Percentiles rank a stretch among this genome's conserved stretches.
Evolutionary conservation across 2,797 vertebrate species (phyloP).

Genomic region (Rhyacichthys aspro): DNA sequence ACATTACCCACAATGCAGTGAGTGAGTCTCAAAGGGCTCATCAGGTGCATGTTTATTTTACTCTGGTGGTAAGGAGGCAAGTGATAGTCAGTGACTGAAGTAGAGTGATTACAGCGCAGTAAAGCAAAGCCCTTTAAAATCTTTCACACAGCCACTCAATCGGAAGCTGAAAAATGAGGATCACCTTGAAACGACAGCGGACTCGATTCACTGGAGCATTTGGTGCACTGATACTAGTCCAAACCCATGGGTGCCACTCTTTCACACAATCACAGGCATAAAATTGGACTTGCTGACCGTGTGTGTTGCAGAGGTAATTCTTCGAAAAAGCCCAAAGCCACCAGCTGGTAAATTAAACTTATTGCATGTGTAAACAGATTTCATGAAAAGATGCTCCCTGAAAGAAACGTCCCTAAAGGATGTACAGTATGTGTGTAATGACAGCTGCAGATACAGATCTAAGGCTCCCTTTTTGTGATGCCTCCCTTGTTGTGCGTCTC

Average conservation of each 20-base stretch:
- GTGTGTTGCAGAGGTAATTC: constrained; percentile 32
- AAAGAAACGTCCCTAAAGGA: constrained; percentile 28
- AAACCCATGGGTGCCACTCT: constrained; percentile 26
- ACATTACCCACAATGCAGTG: constrained; percentile 46
- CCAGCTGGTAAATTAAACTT: constrained; percentile 59
- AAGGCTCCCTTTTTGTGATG: constrained; percentile 17
- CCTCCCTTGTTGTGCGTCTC: constrained; percentile 13
- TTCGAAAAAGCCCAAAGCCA: constrained; percentile 35
- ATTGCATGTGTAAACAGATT: constrained; percentile 54
- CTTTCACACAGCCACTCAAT: constrained; percentile 47
- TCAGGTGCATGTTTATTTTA: constrained; percentile 48
- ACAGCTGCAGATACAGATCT: constrained; percentile 51
- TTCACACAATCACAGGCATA: constrained; percentile 26
- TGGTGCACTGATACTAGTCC: constrained; percentile 51
- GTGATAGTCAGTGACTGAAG: constrained; percentile 47
- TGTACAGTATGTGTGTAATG: constrained; percentile 8
- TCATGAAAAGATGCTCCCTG: constrained; percentile 46
- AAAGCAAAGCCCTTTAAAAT: constrained; percentile 52
- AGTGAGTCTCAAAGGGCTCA: constrained; percentile 40
- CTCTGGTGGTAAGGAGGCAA: constrained; percentile 38
- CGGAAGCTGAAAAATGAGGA: constrained; percentile 66
- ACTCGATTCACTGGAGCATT: constrained; percentile 66
- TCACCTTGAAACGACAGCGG: constrained; percentile 74
- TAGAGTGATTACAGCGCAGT: constrained; percentile 64
- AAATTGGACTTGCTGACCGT: constrained; percentile 2